Evolutionary conservation across 2,113 vertebrate species (phyloP).

Genomic region (Grus americana): DNA sequence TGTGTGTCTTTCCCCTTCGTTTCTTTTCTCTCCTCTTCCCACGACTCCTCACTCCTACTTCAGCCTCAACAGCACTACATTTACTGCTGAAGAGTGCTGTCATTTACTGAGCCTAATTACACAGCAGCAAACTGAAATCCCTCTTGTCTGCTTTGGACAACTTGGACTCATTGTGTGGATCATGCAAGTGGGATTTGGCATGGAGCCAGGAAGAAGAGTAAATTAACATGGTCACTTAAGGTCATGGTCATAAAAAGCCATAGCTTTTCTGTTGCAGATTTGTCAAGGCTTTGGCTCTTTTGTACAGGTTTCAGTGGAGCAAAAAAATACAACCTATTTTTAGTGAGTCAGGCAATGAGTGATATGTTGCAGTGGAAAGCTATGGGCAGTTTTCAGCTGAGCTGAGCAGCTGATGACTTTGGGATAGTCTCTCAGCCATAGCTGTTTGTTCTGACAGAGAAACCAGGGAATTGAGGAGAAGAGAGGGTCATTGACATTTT

Average conservation of each 20-base stretch:
- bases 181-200: not conserved
- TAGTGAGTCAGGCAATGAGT: not conserved
- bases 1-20: not conserved
- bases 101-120: not conserved
- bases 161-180: not conserved
- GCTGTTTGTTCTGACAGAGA: not conserved
- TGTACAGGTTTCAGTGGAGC: not conserved
- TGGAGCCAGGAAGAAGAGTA: not conserved
- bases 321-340: not conserved
- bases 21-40: not conserved
- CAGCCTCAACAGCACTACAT: not conserved
- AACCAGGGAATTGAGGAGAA: not conserved
- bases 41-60: not conserved
- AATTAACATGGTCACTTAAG: constrained; percentile 15
- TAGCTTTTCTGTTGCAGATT: not conserved
- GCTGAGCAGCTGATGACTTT: not conserved
- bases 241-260: constrained; percentile 12
- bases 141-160: not conserved
- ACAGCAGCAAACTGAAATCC: not conserved
- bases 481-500: not conserved
- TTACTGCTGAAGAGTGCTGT: not conserved
- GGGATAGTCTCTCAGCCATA: not conserved
- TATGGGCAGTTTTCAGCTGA: not conserved
- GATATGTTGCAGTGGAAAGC: not conserved
- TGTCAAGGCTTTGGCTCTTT: constrained; percentile 15